Evolutionary conservation across 2,888 invertebrate species (phyloP), one percentile per base, ranked within the genome.

Genomic region (Dione vanillae): DNA sequence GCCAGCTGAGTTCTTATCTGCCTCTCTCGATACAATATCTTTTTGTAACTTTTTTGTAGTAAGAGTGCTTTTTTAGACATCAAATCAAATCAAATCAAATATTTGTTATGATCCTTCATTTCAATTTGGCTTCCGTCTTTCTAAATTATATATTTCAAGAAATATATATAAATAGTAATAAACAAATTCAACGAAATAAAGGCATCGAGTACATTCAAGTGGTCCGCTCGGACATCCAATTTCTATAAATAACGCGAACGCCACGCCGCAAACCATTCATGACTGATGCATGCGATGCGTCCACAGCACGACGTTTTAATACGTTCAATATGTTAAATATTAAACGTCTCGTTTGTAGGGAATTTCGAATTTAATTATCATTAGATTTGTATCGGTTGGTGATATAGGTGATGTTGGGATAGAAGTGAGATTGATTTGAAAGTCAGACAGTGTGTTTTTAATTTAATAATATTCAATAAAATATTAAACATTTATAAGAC

Each of bases 181-280:
- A n/a, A 9, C 14, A 12, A 49, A 64, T 49, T 37, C 37, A 40
- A 68, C 27, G 40, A 61, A 67, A 69, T 70, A 51, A 72, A 67
- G 64, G 54, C 7, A 74, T 69, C 67, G 61, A 64, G 59, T 47
- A 45, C 45, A 65, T 58, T 56, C 71, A 69, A 72, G 67, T 65
- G 67, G 71, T 67, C 64, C 71, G 65, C 54, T 58, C 70, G 73
- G 73, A 66, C 74, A 73, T 77, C 73, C 74, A 72, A 74, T 69
- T 73, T 73, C 79, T 79, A 79, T 79, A 75, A 75, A 76, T 77
- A 78, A 74, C 72, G 49, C 59, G 27, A 43, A 27, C 45, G 35
- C 68, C 56, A 70, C 56, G 67, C 75, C 72, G 73, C 73, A 59
- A 69, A 65, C 67, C 73, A 69, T 52, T 67, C 72, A 73, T 77